Evolutionary conservation across 2,888 invertebrate genomes (phyloP).

Genomic region (Lasius platythorax): DNA sequence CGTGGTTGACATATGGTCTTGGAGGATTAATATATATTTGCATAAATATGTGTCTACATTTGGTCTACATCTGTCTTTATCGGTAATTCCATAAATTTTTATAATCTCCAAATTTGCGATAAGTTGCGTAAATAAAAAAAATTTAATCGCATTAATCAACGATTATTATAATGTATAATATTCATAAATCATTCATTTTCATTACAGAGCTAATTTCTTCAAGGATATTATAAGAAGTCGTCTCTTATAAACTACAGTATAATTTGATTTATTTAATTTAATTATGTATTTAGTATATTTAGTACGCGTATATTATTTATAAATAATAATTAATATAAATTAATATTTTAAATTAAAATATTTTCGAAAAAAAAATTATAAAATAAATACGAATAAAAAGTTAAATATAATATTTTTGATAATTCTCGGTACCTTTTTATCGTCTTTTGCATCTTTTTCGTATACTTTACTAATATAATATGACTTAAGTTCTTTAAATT

Average conservation of each 20-base stretch:
- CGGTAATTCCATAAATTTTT: slow-evolving; percentile 26
- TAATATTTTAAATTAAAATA: too few relatives aligned
- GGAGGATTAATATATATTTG: slow-evolving; percentile 6
- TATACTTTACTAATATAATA: too few relatives aligned
- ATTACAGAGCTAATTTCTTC: not conserved
- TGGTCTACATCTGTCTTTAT: not conserved
- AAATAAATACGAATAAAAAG: too few relatives aligned
- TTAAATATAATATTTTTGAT: too few relatives aligned
- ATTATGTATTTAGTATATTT: too few relatives aligned
- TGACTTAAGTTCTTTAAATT: too few relatives aligned
- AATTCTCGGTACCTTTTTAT: too few relatives aligned
- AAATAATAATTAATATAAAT: too few relatives aligned
- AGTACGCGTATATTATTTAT: too few relatives aligned
- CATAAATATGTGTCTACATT: not conserved
- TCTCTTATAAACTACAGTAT: not conserved
- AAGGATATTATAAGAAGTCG: not conserved
- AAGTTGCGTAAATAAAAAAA: slow-evolving; percentile 8
- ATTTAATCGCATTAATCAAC: not conserved
- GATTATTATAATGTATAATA: not conserved
- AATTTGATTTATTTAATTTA: not conserved
- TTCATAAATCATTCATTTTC: not conserved
- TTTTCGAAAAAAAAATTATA: too few relatives aligned
- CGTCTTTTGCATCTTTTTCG: too few relatives aligned
- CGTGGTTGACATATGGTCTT: slow-evolving; percentile 9
- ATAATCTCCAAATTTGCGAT: not conserved